A percentile compares a stretch with the other conserved stretches of the same genome.
These are phyloP conservation scores for Lindbergichthys nudifrons DNA, from an alignment of 2,797 vertebrate genomes.

Conservation along the genomic window DNA sequence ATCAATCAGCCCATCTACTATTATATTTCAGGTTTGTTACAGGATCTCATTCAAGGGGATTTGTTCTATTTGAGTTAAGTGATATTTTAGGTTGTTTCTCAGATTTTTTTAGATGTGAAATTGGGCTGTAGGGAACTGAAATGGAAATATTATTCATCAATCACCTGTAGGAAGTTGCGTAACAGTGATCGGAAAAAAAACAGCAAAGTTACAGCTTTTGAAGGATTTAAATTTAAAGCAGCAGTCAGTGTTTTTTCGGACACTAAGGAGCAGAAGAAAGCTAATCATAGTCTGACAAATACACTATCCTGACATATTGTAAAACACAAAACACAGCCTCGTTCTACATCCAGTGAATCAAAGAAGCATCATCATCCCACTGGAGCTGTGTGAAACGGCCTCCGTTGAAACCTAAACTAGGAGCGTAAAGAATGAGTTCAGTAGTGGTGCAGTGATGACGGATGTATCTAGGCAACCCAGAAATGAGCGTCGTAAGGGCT, in stretches of 20 bases:
- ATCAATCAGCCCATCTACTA: not conserved
- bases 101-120: not conserved
- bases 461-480: too few species aligned
- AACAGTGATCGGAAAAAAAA: not conserved
- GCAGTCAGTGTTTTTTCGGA: not conserved
- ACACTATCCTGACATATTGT: not conserved
- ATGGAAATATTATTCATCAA: not conserved
- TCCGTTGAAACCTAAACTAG: not conserved
- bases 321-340: not conserved
- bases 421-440: not conserved
- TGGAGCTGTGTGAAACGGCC: not conserved
- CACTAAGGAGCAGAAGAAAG: not conserved
- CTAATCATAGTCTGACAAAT: not conserved
- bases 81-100: not conserved
- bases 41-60: not conserved
- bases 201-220: not conserved
- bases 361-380: constrained; percentile 8
- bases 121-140: not conserved
- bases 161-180: not conserved
- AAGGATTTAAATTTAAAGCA: not conserved
- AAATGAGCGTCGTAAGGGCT: too few species aligned
- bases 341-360: not conserved
- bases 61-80: too few species aligned
- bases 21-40: not conserved
- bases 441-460: not conserved